Evolutionary conservation across 2,113 vertebrate species (phyloP), one percentile per base, ranked within the genome.

Genomic region (Ptyas mucosa): DNA sequence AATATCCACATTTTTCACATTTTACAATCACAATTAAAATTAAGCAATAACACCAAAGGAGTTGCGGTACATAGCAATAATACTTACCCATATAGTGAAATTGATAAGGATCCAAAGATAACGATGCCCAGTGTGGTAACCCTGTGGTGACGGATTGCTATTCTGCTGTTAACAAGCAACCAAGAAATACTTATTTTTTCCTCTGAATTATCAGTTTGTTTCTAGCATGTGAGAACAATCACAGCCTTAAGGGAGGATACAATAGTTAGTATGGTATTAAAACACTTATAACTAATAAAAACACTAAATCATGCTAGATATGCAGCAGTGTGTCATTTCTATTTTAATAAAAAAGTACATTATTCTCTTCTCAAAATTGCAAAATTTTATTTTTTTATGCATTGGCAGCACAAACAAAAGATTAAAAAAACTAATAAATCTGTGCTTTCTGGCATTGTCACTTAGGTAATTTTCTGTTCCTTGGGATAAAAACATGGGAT

Each of bases 241-340:
- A 98, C 98, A 98, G 98, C 98, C 98, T 98, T 97, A 95, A 97
- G 99, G 98, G 98, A 99, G 97, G 98, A 96, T 95, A 97, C 98
- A 98, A 98, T 98, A 98, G 98, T 98, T 98, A 98, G 98, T 97
- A 98, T 98, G 98, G 98, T 98, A 98, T 98, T 98, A 98, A 98
- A 99, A 99, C 98, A 99, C 98, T 99, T 98, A 98, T 99, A 99
- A 98, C 98, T 98, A 98, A 98, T 99, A 99, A 99, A 98, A 98
- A 98, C 98, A 97, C 98, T 99, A 99, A 99, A 99, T 99, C 98
- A 98, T 98, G 97, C 98, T 98, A 98, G 98, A 98, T 98, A 97
- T 98, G 98, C 98, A 98, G 98, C 97, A 98, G 98, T 98, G 98
- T 98, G 98, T 98, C 98, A 98, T 98, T 98, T 98, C 98, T 98